Evolutionary conservation across 2,888 invertebrate species (phyloP).

Genomic region (Tubulanus polymorphus): DNA sequence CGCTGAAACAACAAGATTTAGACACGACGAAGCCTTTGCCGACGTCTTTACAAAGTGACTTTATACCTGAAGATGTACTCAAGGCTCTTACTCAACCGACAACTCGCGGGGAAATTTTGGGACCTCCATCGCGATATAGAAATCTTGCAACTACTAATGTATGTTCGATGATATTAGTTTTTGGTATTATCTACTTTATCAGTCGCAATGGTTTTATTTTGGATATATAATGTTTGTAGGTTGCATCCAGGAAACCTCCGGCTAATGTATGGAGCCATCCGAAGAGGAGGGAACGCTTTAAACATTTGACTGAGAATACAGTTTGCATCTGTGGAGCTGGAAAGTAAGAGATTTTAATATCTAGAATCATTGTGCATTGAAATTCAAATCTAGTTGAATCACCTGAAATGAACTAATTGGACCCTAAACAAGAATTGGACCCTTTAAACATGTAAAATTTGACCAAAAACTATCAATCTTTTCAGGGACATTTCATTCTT

Average conservation of each 20-base stretch:
- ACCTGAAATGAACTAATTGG: neutral
- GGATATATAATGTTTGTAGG: constrained; percentile 20
- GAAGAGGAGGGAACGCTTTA: constrained; percentile 44
- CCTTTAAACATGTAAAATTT: neutral
- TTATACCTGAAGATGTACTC: constrained; percentile 49
- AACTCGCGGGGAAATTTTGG: constrained; percentile 35
- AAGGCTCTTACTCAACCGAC: constrained; percentile 47
- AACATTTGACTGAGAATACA: constrained; percentile 48
- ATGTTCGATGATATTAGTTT: no score
- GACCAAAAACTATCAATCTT: constrained; percentile 4
- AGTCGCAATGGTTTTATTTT: no score
- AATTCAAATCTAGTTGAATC: no score
- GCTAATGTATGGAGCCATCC: constrained; percentile 48
- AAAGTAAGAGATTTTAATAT: constrained; percentile 31
- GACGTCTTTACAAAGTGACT: constrained; percentile 46
- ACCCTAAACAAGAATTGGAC: no score
- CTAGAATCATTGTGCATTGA: no score
- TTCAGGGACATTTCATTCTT: constrained; percentile 53
- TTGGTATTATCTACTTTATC: no score
- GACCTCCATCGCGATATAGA: constrained; percentile 35
- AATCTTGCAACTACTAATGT: constrained; percentile 35
- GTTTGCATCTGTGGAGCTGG: constrained; percentile 53
- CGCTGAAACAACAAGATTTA: constrained; percentile 25
- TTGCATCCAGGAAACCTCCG: constrained; percentile 32
- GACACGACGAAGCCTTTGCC: constrained; percentile 37